Evolutionary conservation across 1,140 invertebrate genomes (phyloP), one percentile per base, ranked within the genome.

Genomic region (Bombus impatiens): DNA sequence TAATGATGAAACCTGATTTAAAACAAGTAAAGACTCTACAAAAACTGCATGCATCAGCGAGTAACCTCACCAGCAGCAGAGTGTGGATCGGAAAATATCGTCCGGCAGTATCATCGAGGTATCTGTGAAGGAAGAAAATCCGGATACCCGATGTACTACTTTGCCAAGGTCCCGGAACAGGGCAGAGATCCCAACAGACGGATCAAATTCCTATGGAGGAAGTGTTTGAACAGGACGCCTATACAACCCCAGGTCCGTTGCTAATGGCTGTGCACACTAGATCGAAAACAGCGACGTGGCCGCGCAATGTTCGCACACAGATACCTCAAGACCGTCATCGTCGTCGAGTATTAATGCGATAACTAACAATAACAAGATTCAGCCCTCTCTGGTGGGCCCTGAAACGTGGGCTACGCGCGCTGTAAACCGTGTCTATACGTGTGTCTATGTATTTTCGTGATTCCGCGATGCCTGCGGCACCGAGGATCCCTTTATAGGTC

Each of bases 301-400:
- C 82, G 77, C 80, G 82, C 68, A 84, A 88, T 78, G 86, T 62
- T 72, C 67, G 75, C 35, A 71, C 72, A 78, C 62, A 70, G 28
- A 53, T 44, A 44, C 28, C 68, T 35, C 65, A 59, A 53, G 82
- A 75, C 68, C 89, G 59, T 86, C 78, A 40, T 67, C 80, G 32
- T 87, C 65, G 35, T 65, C 80, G 72, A 78, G 74, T 87, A 91
- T 88, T 91, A 91, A 91, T 88, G 82, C 89, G 87, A 91, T 90
- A 91, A 88, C 87, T 90, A 88, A 90, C 89, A 90, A 90, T 91
- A 91, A 91, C 87, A 88, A 90, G 89, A 83, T 90, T 79, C 78
- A 84, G 6, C 74, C 83, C 83, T 71, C 67, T 80, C 42, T 79
- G 59, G 68, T 89, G 79, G 70, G 86, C 62, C 71, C 28, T 57